Evolutionary conservation across 1,140 invertebrate species (phyloP).

Genomic region (Pogonognathellus flavescens): DNA sequence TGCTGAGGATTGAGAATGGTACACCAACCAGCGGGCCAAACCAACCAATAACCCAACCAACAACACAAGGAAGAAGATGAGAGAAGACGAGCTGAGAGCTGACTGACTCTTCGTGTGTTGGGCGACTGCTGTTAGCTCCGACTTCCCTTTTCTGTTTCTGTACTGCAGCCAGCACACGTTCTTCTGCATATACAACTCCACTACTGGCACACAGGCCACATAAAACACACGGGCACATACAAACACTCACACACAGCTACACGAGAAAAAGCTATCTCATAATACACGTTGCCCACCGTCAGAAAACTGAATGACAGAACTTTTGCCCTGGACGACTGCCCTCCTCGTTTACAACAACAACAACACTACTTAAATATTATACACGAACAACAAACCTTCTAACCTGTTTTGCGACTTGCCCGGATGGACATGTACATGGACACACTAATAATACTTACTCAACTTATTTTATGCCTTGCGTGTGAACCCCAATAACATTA

Average conservation of each 20-base stretch:
- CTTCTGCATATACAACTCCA: neutral
- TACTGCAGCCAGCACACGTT: no score
- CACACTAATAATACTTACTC: no score
- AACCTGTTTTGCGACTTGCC: constrained; percentile 26
- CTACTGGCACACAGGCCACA: no score
- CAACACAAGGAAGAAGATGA: constrained; percentile 35
- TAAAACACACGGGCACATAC: no score
- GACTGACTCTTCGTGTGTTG: constrained; percentile 29
- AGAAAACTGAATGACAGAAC: constrained; percentile 27
- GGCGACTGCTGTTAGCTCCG: constrained; percentile 17
- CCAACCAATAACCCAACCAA: neutral
- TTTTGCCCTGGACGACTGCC: constrained; percentile 17
- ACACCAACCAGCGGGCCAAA: neutral
- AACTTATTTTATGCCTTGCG: no score
- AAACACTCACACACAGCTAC: no score
- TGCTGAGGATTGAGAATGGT: no score
- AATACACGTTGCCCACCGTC: neutral
- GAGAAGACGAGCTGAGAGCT: constrained; percentile 45
- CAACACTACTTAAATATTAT: no score
- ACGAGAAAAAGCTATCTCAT: no score
- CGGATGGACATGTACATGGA: constrained; percentile 8
- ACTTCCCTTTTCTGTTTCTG: neutral
- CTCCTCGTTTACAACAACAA: neutral
- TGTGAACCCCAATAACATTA: no score
- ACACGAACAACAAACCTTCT: neutral